Evolutionary conservation across 2,888 invertebrate genomes (phyloP).

Genomic region (Adineta ricciae): DNA sequence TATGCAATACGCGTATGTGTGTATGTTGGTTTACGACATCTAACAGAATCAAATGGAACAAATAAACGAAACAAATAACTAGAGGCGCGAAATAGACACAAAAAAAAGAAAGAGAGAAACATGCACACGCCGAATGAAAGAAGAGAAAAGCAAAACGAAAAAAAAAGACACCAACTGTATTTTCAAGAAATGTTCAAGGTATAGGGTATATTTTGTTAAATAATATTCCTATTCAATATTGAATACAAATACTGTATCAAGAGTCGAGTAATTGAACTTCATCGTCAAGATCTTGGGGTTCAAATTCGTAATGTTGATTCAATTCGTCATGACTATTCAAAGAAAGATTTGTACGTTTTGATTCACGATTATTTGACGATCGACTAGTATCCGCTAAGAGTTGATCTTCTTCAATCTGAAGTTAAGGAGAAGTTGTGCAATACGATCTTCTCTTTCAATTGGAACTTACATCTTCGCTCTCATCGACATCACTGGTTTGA

Average conservation of each 20-base stretch:
- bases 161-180: neutral
- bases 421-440: too few relatives aligned
- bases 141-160: neutral
- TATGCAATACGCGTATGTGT: neutral
- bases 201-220: neutral
- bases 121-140: neutral
- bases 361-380: neutral
- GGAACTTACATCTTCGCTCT: neutral
- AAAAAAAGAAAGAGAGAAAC: neutral
- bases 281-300: neutral
- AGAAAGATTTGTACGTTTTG: neutral
- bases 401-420: neutral
- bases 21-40: neutral
- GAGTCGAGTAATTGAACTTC: neutral
- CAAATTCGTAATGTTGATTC: neutral
- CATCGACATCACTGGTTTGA: neutral
- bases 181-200: neutral
- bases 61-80: conserved; percentile 12
- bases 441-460: neutral
- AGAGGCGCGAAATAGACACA: conserved; percentile 12
- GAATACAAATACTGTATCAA: conserved; percentile 8
- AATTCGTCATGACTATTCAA: neutral
- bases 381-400: neutral
- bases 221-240: neutral
- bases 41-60: conserved; percentile 9